Evolutionary conservation across 2,113 vertebrate genomes (phyloP).

Genomic region (Platycercus adscitus): DNA sequence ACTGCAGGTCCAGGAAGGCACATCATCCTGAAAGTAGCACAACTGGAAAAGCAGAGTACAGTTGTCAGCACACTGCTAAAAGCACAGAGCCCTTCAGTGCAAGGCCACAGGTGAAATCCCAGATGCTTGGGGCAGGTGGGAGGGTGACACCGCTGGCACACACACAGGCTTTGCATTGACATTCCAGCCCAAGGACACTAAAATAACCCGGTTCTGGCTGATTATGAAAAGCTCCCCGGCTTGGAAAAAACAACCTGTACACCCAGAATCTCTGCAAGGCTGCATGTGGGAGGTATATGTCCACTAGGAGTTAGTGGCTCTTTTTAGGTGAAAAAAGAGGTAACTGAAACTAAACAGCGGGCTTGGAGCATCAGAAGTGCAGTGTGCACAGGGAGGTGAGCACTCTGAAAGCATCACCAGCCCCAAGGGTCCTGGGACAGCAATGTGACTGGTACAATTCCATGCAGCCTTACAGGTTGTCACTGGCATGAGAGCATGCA

Average conservation of each 20-base stretch:
- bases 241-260: background rate
- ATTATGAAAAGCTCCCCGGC: background rate
- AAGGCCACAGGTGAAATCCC: background rate
- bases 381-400: accelerated
- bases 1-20: background rate
- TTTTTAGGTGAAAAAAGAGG: background rate
- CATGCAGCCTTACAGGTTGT: background rate
- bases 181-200: background rate
- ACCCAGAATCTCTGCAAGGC: background rate
- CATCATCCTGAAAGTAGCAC: background rate
- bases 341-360: background rate
- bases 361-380: accelerated
- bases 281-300: background rate
- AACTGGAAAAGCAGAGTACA: background rate
- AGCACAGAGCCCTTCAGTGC: background rate
- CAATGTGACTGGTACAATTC: accelerated
- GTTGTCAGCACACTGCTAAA: background rate
- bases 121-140: background rate
- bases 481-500: background rate
- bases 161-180: background rate
- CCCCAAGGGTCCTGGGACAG: background rate
- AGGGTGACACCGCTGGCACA: background rate
- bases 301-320: background rate
- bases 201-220: background rate
- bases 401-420: background rate